Evolutionary conservation across 2,113 vertebrate genomes (phyloP), one percentile per base, ranked within the genome.

Genomic region (Agelaius tricolor): DNA sequence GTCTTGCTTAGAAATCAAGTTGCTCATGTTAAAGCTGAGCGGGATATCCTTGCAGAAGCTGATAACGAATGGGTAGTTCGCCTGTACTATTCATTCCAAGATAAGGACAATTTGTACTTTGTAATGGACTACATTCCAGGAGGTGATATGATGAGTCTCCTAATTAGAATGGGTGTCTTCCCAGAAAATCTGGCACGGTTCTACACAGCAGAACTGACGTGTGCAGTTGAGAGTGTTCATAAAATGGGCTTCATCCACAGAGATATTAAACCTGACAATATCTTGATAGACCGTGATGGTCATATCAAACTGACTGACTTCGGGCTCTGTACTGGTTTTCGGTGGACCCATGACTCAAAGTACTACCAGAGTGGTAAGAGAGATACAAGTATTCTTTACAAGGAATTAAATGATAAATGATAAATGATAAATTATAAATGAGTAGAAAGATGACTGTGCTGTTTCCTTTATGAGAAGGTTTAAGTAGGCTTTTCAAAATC

Each of bases 101-200:
- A 99, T 97, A 99, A 98, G 91, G 99, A 99, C 97, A 99, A 99
- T 98, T 97, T 99, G 96, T 99, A 99, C 97, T 99, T 99, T 66
- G 99, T 99, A 91, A 99, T 99, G 99, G 99, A 99, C 98, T 99
- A 99, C 97, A 99, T 99, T 97, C 99, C 99, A 24, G 99, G 99
- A 33, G 99, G 99, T n/a, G 99, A 99, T 97, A 99, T 99, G 99
- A 99, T 99, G 99, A 99, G 99, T 95, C 98, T 99, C 3, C 98
- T 99, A 62, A 99, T 99, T 97, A 98, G 99, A 63, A 98, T 99
- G 95, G 99, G 99, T 89, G 99, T 99, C 96, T 99, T 99, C 93
- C 98, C 98, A 69, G 99, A 99, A 96, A 99, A 99, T 89, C 98
- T 99, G 97, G 99, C 99, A 51, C 98, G 98, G 89, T 99, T 99